Base-by-base conservation (phyloP, 2,113 vertebrate species). In the Strix aluco region DNA sequence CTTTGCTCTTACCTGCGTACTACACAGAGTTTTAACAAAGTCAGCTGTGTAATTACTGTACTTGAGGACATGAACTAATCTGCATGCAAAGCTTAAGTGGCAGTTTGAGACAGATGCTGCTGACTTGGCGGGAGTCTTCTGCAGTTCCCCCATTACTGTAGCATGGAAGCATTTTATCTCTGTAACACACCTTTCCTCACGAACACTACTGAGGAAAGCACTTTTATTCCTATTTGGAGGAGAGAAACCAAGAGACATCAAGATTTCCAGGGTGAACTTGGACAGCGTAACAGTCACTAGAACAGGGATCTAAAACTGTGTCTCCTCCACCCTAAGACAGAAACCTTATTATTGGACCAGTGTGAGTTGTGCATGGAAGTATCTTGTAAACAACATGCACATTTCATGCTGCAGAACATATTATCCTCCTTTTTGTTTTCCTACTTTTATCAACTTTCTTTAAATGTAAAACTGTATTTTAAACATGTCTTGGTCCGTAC, bases 71-170 rank as follows among this genome's bases (percentile, higher is more conserved):
- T 0, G 29, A 62, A 88, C 51, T 88, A 59, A 94, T 71, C 74
- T 91, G 91, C 74, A 80, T 70, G 58, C 71, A 92, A 79, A 95
- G 84, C 81, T 44, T 55, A 79, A 89, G 70, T n/a, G 25, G 75
- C 78, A 96, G 34, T 30, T 87, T 34, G 66, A 96, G 66, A 79
- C 61, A 94, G 73, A 94, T 81, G 84, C 83, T 95, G 89, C 91
- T 94, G 89, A 95, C 83, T 91, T 94, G 81, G 95, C 81, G 85
- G 81, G 81, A 96, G 81, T 8, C 62, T 47, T 91, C 73, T 72
- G 67, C 1, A 0, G 36, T 17, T 88, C 66, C 58, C 38, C 58
- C 38, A 73, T 23, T 67, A 82, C 57, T 1, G 0, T 5, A 38
- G 47, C 55, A 67, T 3, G 25, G 91, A 75, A 95, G 46, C 25